Percentiles rank a stretch among this genome's conserved stretches.
Conservation (phyloP, 2,888 invertebrate species). For the Drosophila falleni region DNA sequence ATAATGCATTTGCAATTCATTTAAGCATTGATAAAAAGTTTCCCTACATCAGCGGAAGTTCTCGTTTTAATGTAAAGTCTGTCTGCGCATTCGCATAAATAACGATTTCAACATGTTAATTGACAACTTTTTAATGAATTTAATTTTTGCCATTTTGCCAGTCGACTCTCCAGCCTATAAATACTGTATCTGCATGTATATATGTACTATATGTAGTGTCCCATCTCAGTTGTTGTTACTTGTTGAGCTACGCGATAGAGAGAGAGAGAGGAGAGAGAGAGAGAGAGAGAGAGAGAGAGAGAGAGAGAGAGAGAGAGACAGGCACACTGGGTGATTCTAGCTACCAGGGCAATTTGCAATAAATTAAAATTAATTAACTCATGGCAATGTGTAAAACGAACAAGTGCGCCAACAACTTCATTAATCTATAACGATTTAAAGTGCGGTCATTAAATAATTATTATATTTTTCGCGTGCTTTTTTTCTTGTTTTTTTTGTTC, state of each 20-base stretch:
- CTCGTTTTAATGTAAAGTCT: constrained; percentile 47
- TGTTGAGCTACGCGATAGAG: constrained; percentile 25
- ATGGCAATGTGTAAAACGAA: constrained; percentile 39
- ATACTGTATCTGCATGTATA: not conserved
- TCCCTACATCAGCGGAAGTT: constrained; percentile 34
- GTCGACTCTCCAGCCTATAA: constrained; percentile 11
- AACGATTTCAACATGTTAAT: constrained; percentile 67
- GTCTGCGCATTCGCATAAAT: constrained; percentile 48
- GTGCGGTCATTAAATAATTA: constrained; percentile 60
- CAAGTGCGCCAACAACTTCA: constrained; percentile 48
- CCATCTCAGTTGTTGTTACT: constrained; percentile 18
- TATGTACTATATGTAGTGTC: not conserved
- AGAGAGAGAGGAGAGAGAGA: constrained; percentile 13
- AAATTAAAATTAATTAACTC: constrained; percentile 73
- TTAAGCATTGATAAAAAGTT: constrained; percentile 70
- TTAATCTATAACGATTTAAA: constrained; percentile 59
- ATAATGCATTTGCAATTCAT: constrained; percentile 48
- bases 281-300: constrained; percentile 6
- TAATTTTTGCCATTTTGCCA: constrained; percentile 49
- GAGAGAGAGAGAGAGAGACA: constrained; percentile 13
- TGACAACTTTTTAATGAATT: constrained; percentile 76
- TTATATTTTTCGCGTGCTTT: constrained; percentile 14
- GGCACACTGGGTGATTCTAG: not conserved
- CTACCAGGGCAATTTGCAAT: constrained; percentile 44
- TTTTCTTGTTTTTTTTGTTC: not conserved